Percentiles rank a stretch among this genome's conserved stretches.
phyloP scores from a whole-genome alignment of 2,797 vertebrate species.

The Malacoctenus gilli region DNA sequence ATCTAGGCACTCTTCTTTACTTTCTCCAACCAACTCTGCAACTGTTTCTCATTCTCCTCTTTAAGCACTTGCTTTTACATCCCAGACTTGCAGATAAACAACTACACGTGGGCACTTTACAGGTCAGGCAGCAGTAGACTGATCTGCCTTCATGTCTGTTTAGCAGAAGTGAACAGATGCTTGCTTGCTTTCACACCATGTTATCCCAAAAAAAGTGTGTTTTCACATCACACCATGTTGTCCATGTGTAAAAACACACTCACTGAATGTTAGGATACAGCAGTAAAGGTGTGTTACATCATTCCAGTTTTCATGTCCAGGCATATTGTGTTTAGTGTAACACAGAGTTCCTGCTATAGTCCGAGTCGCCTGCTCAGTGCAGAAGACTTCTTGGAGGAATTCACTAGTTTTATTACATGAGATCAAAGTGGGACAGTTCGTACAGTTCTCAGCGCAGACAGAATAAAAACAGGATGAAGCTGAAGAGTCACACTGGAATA shows the following conservation, averaged over 20 bases:
- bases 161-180: constrained; percentile 20
- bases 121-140: constrained; percentile 22
- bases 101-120: constrained; percentile 11
- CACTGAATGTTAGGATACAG: constrained; percentile 26
- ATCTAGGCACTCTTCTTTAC: constrained; percentile 6
- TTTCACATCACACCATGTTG: constrained; percentile 1
- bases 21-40: constrained; percentile 16
- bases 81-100: constrained; percentile 18
- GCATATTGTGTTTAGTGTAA: constrained; percentile 46
- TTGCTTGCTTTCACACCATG: constrained; percentile 1
- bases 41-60: constrained; percentile 28
- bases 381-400: constrained; percentile 32
- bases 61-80: constrained; percentile 34
- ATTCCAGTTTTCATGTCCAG: constrained; percentile 47
- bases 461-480: constrained; percentile 33
- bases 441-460: constrained; percentile 46
- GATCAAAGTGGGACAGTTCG: constrained; percentile 25
- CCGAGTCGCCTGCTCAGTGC: constrained; percentile 17
- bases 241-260: too few species aligned
- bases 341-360: not conserved
- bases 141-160: constrained; percentile 41
- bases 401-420: constrained; percentile 28
- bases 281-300: constrained; percentile 13
- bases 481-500: constrained; percentile 45
- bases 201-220: not conserved